Evolutionary conservation across 2,797 vertebrate species (phyloP), one percentile per base, ranked within the genome.

Genomic region (Geotrypetes seraphini): DNA sequence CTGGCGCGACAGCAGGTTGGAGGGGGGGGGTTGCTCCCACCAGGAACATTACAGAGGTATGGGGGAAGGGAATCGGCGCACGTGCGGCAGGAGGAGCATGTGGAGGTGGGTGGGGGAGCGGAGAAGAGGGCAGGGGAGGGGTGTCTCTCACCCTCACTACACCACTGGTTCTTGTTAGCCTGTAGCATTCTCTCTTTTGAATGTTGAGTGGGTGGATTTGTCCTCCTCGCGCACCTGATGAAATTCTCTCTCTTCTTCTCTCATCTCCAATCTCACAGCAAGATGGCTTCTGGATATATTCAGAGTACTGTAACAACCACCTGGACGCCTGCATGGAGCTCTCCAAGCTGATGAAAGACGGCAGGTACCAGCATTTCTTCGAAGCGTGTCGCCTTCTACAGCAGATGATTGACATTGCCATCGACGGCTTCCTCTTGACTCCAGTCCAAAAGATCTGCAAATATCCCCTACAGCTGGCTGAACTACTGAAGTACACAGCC

Each of bases 361-460:
- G 92, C 63, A 84, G 93, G 60, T 99, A 97, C 77, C 92, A 96
- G 81, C 92, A 97, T 68, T 99, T 99, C 78, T 97, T 99, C 15
- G 94, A 99, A 75, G 93, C 93, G 2, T 99, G 95, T 50, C 90
- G 94, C 38, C 87, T 99, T 27, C 76, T 97, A 62, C 95, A 97
- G 73, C 93, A 97, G 70, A 99, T 99, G 95, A 97, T 99, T 30
- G 92, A 96, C 69, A 96, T 99, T 7, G 94, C 94, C 68, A 96
- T 99, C 5, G 94, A 97, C 2, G 95, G 95, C 51, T 97, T 97
- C 74, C 78, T 99, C 60, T 85, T 99, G 60, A 97, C 93, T 1
- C 95, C 95, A 1, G 93, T 99, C 56, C 95, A 99, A 79, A 99
- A 99, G 83, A 99, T 99, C 85, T 99, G 95, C 88, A 99, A 97